Evolutionary conservation across 2,113 vertebrate genomes (phyloP).

Genomic region (Manacus vitellinus): DNA sequence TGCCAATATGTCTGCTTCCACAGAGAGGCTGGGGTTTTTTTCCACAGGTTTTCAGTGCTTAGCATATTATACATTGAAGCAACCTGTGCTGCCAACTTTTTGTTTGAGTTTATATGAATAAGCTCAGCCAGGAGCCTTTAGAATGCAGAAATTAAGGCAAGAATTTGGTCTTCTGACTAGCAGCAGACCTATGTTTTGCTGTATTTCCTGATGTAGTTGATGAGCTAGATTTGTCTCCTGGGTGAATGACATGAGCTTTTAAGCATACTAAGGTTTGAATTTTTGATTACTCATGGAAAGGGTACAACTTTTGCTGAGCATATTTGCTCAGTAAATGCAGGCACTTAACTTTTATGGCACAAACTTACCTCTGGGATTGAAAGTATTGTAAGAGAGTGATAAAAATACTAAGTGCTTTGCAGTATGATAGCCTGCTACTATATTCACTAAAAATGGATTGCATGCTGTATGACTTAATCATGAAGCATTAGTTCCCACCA

Average conservation of each 20-base stretch:
- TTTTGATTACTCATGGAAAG: not conserved
- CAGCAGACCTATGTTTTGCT: not conserved
- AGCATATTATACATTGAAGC: not conserved
- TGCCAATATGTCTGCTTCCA: not conserved
- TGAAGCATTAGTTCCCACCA: not conserved
- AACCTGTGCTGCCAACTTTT: not conserved
- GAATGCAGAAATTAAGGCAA: not conserved
- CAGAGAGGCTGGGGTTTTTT: not conserved
- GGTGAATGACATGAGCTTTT: fast-evolving
- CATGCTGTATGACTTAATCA: not conserved
- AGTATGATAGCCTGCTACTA: not conserved
- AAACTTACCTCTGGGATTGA: not conserved
- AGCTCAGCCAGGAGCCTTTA: not conserved
- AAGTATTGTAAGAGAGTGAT: not conserved
- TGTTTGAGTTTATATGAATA: not conserved
- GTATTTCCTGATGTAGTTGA: not conserved
- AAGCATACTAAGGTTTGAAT: not conserved
- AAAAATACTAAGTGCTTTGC: not conserved
- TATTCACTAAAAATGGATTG: not conserved
- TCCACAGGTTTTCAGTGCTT: not conserved
- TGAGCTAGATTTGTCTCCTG: not conserved
- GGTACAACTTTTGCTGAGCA: not conserved
- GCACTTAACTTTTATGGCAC: not conserved
- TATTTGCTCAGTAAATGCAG: not conserved
- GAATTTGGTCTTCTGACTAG: not conserved